Conservation (phyloP, 2,113 vertebrate species). For the Todiramphus saurophagus region DNA sequence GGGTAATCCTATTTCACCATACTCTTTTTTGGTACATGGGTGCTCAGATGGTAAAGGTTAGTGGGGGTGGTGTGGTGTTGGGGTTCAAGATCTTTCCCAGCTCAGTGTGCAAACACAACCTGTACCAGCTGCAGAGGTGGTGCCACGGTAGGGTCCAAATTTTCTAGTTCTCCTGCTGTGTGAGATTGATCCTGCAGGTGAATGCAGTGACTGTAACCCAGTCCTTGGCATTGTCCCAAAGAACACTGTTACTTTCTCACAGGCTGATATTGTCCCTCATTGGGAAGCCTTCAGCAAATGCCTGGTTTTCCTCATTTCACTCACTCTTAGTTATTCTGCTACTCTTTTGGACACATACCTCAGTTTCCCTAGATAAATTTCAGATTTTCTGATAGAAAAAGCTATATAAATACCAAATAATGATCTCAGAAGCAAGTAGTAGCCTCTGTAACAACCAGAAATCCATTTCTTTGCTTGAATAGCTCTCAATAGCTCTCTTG, state of each 20-base stretch:
- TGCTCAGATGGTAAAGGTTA: background rate
- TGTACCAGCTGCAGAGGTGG: background rate
- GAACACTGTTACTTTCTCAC: background rate
- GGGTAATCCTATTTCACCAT: background rate
- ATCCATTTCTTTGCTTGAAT: background rate
- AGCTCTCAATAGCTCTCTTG: background rate
- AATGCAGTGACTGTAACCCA: background rate
- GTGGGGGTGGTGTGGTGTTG: background rate
- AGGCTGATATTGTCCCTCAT: background rate
- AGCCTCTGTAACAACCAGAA: background rate
- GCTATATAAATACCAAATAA: background rate
- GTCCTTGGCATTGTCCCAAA: background rate
- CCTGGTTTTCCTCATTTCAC: background rate
- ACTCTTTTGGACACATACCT: background rate
- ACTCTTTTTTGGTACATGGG: background rate
- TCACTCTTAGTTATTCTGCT: background rate
- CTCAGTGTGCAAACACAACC: background rate
- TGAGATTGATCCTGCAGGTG: background rate
- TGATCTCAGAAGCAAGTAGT: background rate
- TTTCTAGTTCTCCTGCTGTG: background rate
- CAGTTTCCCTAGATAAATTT: background rate
- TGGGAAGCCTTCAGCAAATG: background rate
- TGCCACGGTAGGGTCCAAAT: background rate
- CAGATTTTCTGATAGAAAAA: background rate
- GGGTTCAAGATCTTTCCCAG: background rate